Conservation (phyloP, 35 echinoderm and acorn worm species). For the Apostichopus japonicus region DNA sequence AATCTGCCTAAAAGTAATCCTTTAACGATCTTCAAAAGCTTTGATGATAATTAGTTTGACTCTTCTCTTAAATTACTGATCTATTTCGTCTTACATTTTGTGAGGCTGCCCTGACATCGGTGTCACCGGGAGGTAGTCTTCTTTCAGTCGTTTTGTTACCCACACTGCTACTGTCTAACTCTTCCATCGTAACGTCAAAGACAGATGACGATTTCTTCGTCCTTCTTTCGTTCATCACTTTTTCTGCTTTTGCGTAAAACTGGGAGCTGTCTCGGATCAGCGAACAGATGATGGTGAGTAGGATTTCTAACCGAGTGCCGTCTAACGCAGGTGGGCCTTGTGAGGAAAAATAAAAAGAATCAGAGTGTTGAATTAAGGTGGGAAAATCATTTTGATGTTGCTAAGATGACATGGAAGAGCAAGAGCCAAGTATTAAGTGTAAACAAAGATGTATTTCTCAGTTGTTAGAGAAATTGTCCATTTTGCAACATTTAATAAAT, state of each 20-base stretch:
- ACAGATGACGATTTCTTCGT: not conserved
- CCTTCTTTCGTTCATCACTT: not conserved
- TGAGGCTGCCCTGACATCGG: not conserved
- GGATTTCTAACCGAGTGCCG: not conserved
- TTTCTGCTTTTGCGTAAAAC: slow-evolving; percentile 10
- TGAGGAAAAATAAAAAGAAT: not conserved
- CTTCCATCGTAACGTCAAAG: slow-evolving; percentile 49
- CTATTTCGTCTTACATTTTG: too few relatives aligned
- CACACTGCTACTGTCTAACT: not conserved
- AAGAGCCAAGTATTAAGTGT: too few relatives aligned
- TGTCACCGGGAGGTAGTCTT: not conserved
- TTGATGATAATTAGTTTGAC: too few relatives aligned
- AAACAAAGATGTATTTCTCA: too few relatives aligned
- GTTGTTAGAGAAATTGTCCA: too few relatives aligned
- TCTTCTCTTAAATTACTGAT: too few relatives aligned
- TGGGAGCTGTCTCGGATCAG: slow-evolving; percentile 48
- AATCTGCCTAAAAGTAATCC: too few relatives aligned
- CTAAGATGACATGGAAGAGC: too few relatives aligned
- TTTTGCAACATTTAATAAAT: too few relatives aligned
- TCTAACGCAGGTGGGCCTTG: slow-evolving; percentile 16
- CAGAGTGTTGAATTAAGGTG: not conserved
- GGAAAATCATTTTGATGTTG: too few relatives aligned
- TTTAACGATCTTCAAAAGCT: too few relatives aligned
- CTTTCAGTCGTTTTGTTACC: not conserved
- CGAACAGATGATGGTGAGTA: slow-evolving; percentile 18